Evolutionary conservation across 2,888 invertebrate genomes (phyloP).

Genomic region (Zygothrica quintamaculata): DNA sequence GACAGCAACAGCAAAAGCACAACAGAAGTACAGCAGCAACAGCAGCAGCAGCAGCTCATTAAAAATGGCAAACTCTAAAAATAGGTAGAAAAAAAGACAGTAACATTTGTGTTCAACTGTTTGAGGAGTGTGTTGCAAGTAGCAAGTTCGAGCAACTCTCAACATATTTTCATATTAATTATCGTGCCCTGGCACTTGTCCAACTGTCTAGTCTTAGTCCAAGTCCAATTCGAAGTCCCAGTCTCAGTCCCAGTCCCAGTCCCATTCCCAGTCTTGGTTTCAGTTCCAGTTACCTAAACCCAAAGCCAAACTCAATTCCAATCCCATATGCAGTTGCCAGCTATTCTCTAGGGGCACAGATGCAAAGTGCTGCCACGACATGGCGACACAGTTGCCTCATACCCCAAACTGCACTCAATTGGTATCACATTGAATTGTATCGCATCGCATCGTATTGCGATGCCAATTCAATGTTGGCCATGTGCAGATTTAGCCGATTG

Average conservation of each 20-base stretch:
- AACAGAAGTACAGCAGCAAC: not conserved
- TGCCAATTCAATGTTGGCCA: constrained; percentile 59
- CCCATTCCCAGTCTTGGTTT: not conserved
- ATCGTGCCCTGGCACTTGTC: constrained; percentile 62
- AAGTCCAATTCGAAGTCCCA: constrained; percentile 3
- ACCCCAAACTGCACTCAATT: not conserved
- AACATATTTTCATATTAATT: constrained; percentile 80
- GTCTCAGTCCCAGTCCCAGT: not conserved
- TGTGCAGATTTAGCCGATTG: constrained; percentile 75
- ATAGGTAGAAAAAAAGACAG: constrained; percentile 53
- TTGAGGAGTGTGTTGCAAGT: not conserved
- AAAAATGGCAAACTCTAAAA: constrained; percentile 69
- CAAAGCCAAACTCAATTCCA: not conserved
- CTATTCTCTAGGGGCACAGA: constrained; percentile 45
- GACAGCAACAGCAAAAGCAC: constrained; percentile 8
- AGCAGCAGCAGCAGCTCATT: constrained; percentile 57
- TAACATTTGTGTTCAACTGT: constrained; percentile 59
- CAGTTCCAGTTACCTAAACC: constrained; percentile 10
- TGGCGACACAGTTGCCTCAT: constrained; percentile 48
- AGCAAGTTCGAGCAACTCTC: too few species aligned
- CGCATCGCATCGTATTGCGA: constrained; percentile 8
- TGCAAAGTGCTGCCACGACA: constrained; percentile 51
- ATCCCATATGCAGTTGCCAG: constrained; percentile 4
- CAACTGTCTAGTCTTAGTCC: too few species aligned
- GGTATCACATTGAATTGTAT: not conserved